Evolutionary conservation across 2,113 vertebrate species (phyloP), one percentile per base, ranked within the genome.

Genomic region (Dasypus novemcinctus): DNA sequence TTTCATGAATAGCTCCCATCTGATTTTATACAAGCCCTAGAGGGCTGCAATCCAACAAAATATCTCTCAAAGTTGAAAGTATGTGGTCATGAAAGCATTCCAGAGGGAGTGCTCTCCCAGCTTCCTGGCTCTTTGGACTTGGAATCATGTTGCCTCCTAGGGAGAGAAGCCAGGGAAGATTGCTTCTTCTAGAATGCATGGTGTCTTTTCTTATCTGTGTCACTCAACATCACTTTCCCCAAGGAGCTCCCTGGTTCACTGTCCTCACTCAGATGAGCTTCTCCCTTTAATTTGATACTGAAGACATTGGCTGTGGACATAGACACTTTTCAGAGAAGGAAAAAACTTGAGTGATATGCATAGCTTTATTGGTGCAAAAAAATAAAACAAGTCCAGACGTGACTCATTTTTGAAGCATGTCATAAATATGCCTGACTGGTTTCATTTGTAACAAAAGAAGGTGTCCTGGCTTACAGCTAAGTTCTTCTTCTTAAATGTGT

Each of bases 341-440:
- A 64, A 43, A 72, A 33, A 6, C 14, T 57, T 29, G 57, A 74
- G 66, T 72, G 46, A 46, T 64, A 14, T 0, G 0, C 1, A 1
- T 14, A 31, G 54, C 71, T 92, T 85, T 71, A 92, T 33, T 31
- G 81, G 23, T 23, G 0, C 68, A 61, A 78, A 87, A 87, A 90
- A 94, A 61, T 86, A 85, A 95, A 75, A 94, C 88, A 33, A 87
- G 91, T 23, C 66, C 94, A 96, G 54, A 63, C 91, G 95, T 83
- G 94, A 82, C 96, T 97, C 75, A 38, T 61, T 96, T 87, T 90
- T 68, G 87, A 79, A 76, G 29, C 43, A 33, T 7, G 23, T 61
- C 27, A 17, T 72, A 75, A 69, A 68, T 1, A 21, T 10, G 74
- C 63, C 41, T n/a, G 89, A 87, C 52, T 41, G 57, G 82, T 80